These are phyloP conservation scores for Drosophila sechellia DNA, from an alignment of 1,140 invertebrate genomes.

Conservation along the genomic window DNA sequence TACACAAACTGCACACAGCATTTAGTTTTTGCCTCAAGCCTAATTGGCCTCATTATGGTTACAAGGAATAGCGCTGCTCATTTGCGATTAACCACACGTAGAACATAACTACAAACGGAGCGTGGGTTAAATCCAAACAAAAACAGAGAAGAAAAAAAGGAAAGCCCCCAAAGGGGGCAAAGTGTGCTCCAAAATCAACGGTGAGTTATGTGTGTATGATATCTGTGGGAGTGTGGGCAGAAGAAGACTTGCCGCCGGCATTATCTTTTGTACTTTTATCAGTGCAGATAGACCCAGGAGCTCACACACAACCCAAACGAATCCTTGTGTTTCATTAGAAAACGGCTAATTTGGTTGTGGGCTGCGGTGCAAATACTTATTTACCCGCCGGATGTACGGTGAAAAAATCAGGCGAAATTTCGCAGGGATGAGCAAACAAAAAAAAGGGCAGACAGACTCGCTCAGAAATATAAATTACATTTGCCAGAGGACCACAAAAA, in stretches of 20 bases:
- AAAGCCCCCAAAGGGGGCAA: constrained; percentile 12
- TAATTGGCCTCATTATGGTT: constrained; percentile 74
- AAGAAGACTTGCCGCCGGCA: constrained; percentile 49
- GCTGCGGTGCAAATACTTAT: constrained; percentile 23
- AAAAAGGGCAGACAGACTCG: constrained; percentile 1
- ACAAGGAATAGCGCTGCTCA: constrained; percentile 62
- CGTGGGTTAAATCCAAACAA: constrained; percentile 21
- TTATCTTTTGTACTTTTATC: constrained; percentile 68
- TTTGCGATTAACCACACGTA: constrained; percentile 78
- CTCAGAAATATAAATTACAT: constrained; percentile 49
- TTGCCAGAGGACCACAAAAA: constrained; percentile 39
- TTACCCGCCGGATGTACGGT: constrained; percentile 35
- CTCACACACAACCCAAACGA: constrained; percentile 2
- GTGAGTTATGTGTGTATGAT: constrained; percentile 46
- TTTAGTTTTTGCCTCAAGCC: constrained; percentile 72
- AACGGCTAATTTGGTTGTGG: constrained; percentile 54
- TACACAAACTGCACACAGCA: constrained; percentile 72
- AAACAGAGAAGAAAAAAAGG: constrained; percentile 16
- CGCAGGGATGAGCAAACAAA: background rate
- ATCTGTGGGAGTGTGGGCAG: constrained; percentile 11
- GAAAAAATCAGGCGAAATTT: constrained; percentile 37
- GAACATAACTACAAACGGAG: constrained; percentile 61
- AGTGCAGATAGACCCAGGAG: constrained; percentile 40
- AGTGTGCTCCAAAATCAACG: constrained; percentile 41
- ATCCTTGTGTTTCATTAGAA: constrained; percentile 53